Evolutionary conservation across 2,113 vertebrate species (phyloP).

Genomic region (Gyps fulvus): DNA sequence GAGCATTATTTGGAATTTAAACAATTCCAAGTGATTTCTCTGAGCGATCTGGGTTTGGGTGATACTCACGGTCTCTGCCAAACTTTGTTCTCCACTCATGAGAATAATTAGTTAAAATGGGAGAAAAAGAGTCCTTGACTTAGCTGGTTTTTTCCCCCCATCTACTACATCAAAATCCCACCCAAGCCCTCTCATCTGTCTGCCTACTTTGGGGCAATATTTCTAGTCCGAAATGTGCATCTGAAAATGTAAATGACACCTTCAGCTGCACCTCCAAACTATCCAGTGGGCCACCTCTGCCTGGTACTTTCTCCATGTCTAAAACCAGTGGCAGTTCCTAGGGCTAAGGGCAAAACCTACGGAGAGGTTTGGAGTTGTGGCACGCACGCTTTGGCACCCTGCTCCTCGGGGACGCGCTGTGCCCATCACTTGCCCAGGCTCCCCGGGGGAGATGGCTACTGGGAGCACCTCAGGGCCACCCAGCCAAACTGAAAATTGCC

Average conservation of each 20-base stretch:
- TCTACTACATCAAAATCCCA: neutral
- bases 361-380: too few species aligned
- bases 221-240: neutral
- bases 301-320: neutral
- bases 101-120: neutral
- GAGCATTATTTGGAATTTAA: neutral
- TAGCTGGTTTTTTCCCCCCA: too few species aligned
- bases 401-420: fast-evolving
- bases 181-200: neutral
- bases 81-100: neutral
- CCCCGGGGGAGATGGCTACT: neutral
- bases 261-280: neutral
- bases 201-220: neutral
- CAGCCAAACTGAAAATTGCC: neutral
- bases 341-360: neutral
- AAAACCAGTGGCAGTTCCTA: neutral
- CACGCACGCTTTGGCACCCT: neutral
- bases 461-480: neutral
- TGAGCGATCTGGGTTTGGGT: fast-evolving
- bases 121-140: neutral
- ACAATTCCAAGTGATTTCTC: neutral
- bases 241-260: neutral
- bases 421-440: neutral
- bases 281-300: neutral
- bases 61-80: neutral